Percentiles rank a stretch among this genome's conserved stretches.
Conservation (phyloP, 92 coral and sea anemone species). For the Montipora capitata region DNA sequence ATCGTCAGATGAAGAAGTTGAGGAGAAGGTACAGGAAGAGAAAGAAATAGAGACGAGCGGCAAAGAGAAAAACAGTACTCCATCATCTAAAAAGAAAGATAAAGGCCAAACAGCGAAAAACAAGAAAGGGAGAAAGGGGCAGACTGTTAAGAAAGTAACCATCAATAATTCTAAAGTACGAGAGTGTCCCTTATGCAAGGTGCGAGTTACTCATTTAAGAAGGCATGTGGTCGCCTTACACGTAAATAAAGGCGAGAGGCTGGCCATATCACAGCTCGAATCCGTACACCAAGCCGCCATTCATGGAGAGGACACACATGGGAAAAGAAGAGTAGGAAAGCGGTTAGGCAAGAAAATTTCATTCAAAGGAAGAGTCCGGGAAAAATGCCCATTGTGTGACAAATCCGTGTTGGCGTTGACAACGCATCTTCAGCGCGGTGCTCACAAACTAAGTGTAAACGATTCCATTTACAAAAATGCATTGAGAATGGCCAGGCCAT, state of each 20-base stretch:
- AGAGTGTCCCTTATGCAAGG: conserved; percentile 14
- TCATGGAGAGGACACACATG: conserved; percentile 24
- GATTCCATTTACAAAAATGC: background rate
- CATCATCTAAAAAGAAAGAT: background rate
- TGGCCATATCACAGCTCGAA: conserved; percentile 12
- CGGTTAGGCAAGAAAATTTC: conserved; percentile 15
- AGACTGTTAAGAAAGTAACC: conserved; percentile 27
- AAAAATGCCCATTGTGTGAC: conserved; percentile 27
- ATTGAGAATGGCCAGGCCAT: conserved; percentile 9
- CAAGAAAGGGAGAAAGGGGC: background rate
- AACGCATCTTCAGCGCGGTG: conserved; percentile 26
- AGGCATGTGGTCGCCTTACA: conserved; percentile 33
- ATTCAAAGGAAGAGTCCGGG: conserved; percentile 24
- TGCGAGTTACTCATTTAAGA: conserved; percentile 9
- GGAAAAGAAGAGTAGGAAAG: conserved; percentile 7
- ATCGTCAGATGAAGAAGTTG: background rate
- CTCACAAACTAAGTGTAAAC: conserved; percentile 22
- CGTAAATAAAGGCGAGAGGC: conserved; percentile 34
- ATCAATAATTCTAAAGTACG: conserved; percentile 32
- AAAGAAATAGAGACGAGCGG: background rate
- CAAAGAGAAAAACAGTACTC: background rate
- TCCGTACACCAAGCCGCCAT: conserved; percentile 23
- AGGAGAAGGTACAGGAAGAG: conserved; percentile 3
- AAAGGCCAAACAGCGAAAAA: background rate
- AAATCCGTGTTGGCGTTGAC: conserved; percentile 14